Conservation (phyloP, 1,140 invertebrate species). For the Maconellicoccus hirsutus region DNA sequence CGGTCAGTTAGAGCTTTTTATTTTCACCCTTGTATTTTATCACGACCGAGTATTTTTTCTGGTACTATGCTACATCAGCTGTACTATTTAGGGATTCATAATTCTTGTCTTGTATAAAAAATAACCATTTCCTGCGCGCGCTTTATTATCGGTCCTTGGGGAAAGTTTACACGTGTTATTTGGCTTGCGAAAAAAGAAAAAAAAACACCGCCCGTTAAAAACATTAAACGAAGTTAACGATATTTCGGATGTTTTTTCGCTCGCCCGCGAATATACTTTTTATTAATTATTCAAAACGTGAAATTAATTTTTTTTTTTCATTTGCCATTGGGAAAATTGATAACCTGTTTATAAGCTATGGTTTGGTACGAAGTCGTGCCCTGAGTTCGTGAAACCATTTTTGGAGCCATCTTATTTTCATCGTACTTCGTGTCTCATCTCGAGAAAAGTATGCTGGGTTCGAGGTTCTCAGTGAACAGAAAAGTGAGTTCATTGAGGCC, state of each 20-base stretch:
- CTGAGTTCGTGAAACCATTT: too few species aligned
- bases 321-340: too few species aligned
- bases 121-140: not conserved
- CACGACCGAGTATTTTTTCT: not conserved
- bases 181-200: not conserved
- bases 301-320: too few species aligned
- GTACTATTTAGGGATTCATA: not conserved
- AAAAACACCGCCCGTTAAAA: not conserved
- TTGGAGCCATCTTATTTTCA: too few species aligned
- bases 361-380: too few species aligned
- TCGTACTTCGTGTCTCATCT: too few species aligned
- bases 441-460: too few species aligned
- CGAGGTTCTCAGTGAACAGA: too few species aligned
- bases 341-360: too few species aligned
- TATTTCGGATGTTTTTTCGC: not conserved
- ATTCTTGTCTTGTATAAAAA: conserved; percentile 6
- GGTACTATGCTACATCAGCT: not conserved
- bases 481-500: too few species aligned
- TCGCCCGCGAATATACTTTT: not conserved
- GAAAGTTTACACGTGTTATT: conserved; percentile 9
- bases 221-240: not conserved
- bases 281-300: not conserved
- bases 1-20: too few species aligned
- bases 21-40: too few species aligned
- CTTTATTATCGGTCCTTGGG: not conserved